Base-by-base conservation (phyloP, 2,113 vertebrate species). In the Actinemys pallida region DNA sequence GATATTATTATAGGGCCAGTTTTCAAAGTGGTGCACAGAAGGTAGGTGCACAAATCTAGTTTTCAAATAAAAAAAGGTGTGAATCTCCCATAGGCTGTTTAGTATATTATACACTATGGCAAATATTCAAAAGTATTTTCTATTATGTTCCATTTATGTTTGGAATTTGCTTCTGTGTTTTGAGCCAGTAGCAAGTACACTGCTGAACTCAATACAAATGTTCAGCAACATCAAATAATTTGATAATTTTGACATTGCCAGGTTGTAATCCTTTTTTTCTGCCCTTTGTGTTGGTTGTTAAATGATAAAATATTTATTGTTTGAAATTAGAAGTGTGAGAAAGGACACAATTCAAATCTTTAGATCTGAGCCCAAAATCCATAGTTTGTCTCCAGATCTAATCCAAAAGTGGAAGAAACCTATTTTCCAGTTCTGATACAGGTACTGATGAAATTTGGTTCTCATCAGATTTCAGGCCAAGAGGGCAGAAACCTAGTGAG, bases 51-150 rank as follows among this genome's bases (percentile, higher is more conserved):
- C 49, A 62, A 81, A 65, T 53, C 91, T 86, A 17, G 0, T 89
- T 94, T 95, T 95, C 35, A 72, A 39, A 92, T 93, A 93, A 92
- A 95, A 56, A 93, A 96, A 95, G 92, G 92, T 93, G 94, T 91
- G 93, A 95, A 89, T 93, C 92, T 96, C 95, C 57, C 0, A 0
- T 79, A 95, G 94, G 89, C 95, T 96, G 94, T 94, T 97, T 42
- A 90, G 92, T 88, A 83, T 95, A 50, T 17, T 19, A 78, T 31
- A 85, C 49, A 95, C 83, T 35, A 39, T n/a, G 53, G 94, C 94
- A 87, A 95, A 65, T 42, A 57, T 91, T 92, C 95, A 95, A 96
- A 97, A 92, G 85, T 84, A 97, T 90, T 93, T 92, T 93, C 95
- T 85, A 47, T 94, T 92, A 59, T 35, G 9, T 93, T 94, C 76